Evolutionary conservation across 2,797 vertebrate genomes (phyloP).

Genomic region (Sebastes hopkinsi): DNA sequence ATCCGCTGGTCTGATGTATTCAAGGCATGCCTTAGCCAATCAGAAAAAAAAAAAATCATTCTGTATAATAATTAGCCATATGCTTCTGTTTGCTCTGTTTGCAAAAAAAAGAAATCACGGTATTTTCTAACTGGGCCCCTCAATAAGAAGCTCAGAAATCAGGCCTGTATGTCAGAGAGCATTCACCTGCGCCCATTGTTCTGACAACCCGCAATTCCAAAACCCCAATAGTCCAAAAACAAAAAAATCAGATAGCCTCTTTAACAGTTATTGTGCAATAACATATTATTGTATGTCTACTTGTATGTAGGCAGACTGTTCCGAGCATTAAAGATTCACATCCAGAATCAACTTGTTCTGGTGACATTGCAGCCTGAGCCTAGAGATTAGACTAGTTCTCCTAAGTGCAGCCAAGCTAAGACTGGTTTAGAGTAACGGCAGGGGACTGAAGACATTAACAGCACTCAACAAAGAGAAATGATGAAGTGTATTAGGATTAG

Average conservation of each 20-base stretch:
- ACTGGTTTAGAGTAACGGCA: neutral
- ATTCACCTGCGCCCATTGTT: too few species aligned
- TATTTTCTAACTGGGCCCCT: neutral
- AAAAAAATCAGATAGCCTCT: too few species aligned
- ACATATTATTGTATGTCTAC: neutral
- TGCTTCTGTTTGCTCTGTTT: too few species aligned
- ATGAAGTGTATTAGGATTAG: neutral
- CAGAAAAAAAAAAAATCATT: too few species aligned
- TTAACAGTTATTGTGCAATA: neutral
- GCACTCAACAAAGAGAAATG: neutral
- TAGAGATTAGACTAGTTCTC: neutral
- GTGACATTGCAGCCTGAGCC: neutral
- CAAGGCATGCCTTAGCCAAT: too few species aligned
- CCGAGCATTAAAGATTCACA: neutral
- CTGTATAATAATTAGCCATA: too few species aligned
- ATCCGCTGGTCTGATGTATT: too few species aligned
- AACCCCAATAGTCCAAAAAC: too few species aligned
- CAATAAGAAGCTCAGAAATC: neutral
- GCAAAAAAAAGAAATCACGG: neutral
- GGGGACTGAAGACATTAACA: neutral
- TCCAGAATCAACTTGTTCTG: neutral
- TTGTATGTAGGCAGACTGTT: neutral
- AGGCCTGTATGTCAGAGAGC: too few species aligned
- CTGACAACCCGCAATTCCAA: too few species aligned
- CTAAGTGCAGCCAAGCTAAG: neutral